Evolutionary conservation across 2,888 invertebrate species (phyloP).

Genomic region (Chaitophorus viminalis): DNA sequence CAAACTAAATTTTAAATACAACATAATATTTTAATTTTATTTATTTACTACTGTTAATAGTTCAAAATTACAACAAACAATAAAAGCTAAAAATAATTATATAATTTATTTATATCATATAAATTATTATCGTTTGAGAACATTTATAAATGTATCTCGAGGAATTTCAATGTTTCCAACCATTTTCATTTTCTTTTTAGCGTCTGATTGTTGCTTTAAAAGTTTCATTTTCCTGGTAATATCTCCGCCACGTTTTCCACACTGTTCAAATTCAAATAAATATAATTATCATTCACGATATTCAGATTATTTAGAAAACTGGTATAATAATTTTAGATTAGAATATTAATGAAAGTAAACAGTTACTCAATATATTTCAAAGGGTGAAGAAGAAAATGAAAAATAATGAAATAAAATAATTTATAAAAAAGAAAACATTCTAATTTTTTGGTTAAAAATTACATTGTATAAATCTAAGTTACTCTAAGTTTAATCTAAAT

Average conservation of each 20-base stretch:
- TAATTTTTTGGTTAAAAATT: not conserved
- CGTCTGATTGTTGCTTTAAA: slow-evolving; percentile 88
- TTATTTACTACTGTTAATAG: not conserved
- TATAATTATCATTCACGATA: too few species aligned
- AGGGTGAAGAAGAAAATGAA: too few species aligned
- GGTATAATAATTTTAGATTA: too few species aligned
- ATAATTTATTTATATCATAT: not conserved
- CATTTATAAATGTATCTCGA: slow-evolving; percentile 91
- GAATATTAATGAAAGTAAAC: too few species aligned
- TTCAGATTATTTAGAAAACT: too few species aligned
- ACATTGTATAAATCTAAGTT: not conserved
- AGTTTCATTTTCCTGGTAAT: slow-evolving; percentile 89
- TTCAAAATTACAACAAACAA: slow-evolving; percentile 6
- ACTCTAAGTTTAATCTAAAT: not conserved
- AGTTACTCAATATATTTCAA: too few species aligned
- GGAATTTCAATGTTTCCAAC: slow-evolving; percentile 92
- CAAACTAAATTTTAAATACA: not conserved
- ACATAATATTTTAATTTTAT: not conserved
- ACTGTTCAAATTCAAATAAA: slow-evolving; percentile 69
- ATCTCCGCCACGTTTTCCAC: slow-evolving; percentile 86
- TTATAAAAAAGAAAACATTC: not conserved
- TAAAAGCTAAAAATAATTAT: not conserved
- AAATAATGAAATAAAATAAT: too few species aligned
- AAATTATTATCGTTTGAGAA: slow-evolving; percentile 74
- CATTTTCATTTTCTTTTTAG: slow-evolving; percentile 92